A percentile compares a stretch with the other conserved stretches of the same genome.
These are phyloP conservation scores for Riptortus pedestris DNA, from an alignment of 1,140 invertebrate species.

Conservation along the genomic window DNA sequence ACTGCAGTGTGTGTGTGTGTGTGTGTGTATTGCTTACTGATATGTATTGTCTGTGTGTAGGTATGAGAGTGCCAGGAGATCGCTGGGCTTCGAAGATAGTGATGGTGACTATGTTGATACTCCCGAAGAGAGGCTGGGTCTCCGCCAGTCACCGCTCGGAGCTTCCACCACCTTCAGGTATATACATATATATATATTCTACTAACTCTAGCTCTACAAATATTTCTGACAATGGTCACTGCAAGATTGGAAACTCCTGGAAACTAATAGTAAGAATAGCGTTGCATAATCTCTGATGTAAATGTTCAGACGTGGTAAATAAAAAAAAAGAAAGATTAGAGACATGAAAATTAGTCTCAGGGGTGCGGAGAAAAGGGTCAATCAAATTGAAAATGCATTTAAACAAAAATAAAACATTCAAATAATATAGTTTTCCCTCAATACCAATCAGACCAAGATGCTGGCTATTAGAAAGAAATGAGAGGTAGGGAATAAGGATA, in stretches of 20 bases:
- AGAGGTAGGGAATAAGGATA: no score
- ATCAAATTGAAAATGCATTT: no score
- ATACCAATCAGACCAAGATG: no score
- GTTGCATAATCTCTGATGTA: neutral
- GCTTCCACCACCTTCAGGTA: slow-evolving; percentile 11
- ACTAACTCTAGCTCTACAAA: neutral
- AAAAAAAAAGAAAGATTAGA: no score
- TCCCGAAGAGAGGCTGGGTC: slow-evolving; percentile 24
- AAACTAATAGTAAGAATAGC: neutral
- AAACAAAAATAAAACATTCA: no score
- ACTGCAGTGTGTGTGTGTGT: no score
- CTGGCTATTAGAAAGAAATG: no score
- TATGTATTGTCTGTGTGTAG: no score
- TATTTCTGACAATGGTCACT: neutral
- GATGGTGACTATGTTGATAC: slow-evolving; percentile 24
- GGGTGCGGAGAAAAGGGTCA: no score
- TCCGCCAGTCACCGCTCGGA: slow-evolving; percentile 21
- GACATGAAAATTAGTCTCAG: no score
- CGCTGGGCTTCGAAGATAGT: neutral
- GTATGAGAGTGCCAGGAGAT: neutral
- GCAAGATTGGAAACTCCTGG: neutral
- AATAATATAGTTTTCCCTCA: no score
- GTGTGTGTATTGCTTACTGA: no score
- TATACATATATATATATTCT: neutral
- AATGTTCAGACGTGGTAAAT: neutral